Percentiles rank a stretch among this genome's conserved stretches.
phyloP scores from a whole-genome alignment of 2,888 invertebrate species.

The Drosophila yooni region DNA sequence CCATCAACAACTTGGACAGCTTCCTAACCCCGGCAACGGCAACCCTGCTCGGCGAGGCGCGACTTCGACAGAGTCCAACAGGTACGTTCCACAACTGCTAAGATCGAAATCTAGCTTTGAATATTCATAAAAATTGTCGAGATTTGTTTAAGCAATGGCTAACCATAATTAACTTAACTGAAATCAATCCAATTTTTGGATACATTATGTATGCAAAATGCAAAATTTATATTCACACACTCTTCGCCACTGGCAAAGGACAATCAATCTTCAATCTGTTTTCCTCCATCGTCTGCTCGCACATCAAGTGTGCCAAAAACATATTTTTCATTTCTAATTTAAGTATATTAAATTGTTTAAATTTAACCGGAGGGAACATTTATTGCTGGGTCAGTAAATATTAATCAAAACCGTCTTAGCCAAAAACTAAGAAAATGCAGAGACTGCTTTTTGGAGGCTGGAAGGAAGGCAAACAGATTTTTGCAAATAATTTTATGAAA shows the following conservation, averaged over 20 bases:
- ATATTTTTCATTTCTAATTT: background rate
- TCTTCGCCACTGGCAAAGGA: background rate
- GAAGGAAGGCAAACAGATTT: background rate
- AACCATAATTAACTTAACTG: background rate
- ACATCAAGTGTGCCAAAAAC: background rate
- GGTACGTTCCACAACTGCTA: constrained; percentile 62
- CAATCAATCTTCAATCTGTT: background rate
- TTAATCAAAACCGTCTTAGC: background rate
- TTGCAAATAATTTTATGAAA: background rate
- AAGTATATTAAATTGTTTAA: background rate
- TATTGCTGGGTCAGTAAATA: background rate
- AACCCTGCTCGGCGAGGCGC: constrained; percentile 67
- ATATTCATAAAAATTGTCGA: background rate
- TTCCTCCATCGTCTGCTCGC: background rate
- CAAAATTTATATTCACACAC: background rate
- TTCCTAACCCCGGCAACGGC: constrained; percentile 70
- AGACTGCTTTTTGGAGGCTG: background rate
- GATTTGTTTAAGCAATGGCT: background rate
- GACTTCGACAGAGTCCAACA: constrained; percentile 80
- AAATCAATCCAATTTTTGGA: background rate
- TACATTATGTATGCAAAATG: background rate
- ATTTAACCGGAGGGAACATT: background rate
- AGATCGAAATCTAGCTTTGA: background rate
- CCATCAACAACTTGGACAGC: constrained; percentile 79
- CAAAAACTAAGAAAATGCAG: background rate